These are phyloP conservation scores for Corythaixoides concolor DNA, from an alignment of 2,113 vertebrate species.

Conservation along the genomic window DNA sequence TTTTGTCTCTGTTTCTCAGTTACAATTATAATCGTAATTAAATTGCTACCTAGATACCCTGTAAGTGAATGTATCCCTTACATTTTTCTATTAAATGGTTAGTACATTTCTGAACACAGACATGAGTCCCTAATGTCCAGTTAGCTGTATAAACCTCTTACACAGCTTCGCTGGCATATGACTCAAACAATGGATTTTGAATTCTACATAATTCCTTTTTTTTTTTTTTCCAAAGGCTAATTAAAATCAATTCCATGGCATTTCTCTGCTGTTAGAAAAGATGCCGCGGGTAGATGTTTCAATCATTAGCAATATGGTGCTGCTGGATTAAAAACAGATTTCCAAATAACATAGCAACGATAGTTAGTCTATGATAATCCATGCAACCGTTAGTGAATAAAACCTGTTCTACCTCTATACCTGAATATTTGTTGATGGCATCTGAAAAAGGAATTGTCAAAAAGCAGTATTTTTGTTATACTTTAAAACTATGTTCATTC, in stretches of 20 bases:
- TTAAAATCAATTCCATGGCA: slow-evolving; percentile 75
- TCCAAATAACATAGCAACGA: slow-evolving; percentile 64
- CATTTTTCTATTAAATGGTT: not conserved
- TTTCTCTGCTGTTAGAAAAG: slow-evolving; percentile 71
- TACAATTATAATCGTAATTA: slow-evolving; percentile 24
- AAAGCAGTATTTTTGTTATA: slow-evolving; percentile 6
- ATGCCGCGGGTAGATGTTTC: slow-evolving; percentile 66
- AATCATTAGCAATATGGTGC: slow-evolving; percentile 75
- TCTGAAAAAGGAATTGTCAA: slow-evolving; percentile 53
- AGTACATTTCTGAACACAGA: slow-evolving; percentile 30
- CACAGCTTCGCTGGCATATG: slow-evolving; percentile 52
- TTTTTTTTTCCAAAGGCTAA: slow-evolving; percentile 57
- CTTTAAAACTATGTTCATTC: slow-evolving; percentile 29
- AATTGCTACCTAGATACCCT: not conserved
- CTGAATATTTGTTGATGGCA: slow-evolving; percentile 62
- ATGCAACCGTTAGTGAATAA: slow-evolving; percentile 60
- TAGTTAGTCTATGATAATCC: slow-evolving; percentile 61
- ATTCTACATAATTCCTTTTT: slow-evolving; percentile 55
- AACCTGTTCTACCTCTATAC: slow-evolving; percentile 35
- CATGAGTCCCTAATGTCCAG: slow-evolving; percentile 49
- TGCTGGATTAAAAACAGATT: slow-evolving; percentile 74
- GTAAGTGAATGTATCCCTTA: not conserved
- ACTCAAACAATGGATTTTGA: slow-evolving; percentile 69
- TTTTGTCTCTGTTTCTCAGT: not conserved
- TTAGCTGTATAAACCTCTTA: slow-evolving; percentile 36